Conservation (phyloP, 2,113 vertebrate species). For the Eretmochelys imbricata region DNA sequence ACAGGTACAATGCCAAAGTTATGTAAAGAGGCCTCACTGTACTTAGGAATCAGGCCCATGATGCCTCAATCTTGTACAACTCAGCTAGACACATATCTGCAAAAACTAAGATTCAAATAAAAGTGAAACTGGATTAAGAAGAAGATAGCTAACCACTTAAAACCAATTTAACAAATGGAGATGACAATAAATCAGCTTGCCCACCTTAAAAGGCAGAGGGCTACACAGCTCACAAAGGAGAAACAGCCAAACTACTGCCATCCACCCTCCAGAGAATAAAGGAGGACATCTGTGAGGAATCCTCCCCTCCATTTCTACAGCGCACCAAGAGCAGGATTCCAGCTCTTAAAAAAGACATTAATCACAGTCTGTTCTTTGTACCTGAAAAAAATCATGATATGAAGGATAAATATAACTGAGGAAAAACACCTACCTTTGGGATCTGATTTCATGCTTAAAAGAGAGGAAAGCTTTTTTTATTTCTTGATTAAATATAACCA, state of each 20-base stretch:
- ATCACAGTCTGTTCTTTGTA: conserved; percentile 62
- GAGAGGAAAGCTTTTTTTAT: conserved; percentile 68
- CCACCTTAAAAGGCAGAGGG: conserved; percentile 33
- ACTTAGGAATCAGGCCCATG: neutral
- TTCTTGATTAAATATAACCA: conserved; percentile 71
- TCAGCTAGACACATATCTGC: conserved; percentile 26
- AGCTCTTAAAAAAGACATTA: conserved; percentile 45
- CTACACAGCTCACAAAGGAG: conserved; percentile 14
- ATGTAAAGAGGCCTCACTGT: neutral
- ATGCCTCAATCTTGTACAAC: neutral
- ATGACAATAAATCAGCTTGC: conserved; percentile 66
- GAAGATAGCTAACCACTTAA: conserved; percentile 27
- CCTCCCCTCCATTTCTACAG: conserved; percentile 11
- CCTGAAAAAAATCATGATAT: neutral
- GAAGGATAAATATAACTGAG: conserved; percentile 18
- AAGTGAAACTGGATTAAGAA: conserved; percentile 42
- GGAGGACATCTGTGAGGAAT: conserved; percentile 27
- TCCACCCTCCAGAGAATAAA: neutral
- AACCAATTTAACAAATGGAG: conserved; percentile 64
- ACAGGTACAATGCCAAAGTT: neutral
- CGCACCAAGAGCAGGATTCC: neutral
- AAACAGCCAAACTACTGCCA: conserved; percentile 16
- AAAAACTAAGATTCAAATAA: conserved; percentile 26
- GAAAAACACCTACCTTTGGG: conserved; percentile 59
- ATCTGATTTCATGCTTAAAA: conserved; percentile 69